Evolutionary conservation across 2,797 vertebrate species (phyloP).

Genomic region (Platyrinchus mystaceus): DNA sequence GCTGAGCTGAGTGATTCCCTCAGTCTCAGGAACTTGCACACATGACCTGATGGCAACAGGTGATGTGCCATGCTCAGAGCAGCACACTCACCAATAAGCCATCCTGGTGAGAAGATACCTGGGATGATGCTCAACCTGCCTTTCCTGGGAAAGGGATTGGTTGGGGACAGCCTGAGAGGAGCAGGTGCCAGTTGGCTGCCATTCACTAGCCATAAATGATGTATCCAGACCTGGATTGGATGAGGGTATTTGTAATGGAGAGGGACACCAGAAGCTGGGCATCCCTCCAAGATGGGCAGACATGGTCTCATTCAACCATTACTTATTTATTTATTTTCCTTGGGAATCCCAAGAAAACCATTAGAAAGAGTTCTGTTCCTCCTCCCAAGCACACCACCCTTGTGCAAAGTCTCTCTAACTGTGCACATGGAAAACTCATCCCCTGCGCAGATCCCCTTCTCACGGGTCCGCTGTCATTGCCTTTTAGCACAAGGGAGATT

Average conservation of each 20-base stretch:
- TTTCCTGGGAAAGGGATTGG: not conserved
- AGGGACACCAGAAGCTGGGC: not conserved
- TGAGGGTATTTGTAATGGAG: not conserved
- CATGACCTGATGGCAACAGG: not conserved
- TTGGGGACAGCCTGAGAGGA: not conserved
- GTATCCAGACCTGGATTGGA: not conserved
- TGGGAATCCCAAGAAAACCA: not conserved
- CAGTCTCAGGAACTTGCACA: accelerated
- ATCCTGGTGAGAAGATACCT: not conserved
- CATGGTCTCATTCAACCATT: not conserved
- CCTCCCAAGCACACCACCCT: not conserved
- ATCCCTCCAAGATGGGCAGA: not conserved
- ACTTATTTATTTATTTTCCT: not conserved
- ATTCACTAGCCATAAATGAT: not conserved
- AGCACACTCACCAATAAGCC: not conserved
- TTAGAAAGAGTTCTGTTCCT: not conserved
- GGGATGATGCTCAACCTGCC: not conserved
- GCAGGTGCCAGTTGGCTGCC: not conserved
- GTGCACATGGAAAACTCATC: not conserved
- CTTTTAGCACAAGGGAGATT: conserved; percentile 53
- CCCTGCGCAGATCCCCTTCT: not conserved
- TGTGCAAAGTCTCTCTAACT: not conserved
- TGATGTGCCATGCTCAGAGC: not conserved
- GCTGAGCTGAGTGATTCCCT: not conserved
- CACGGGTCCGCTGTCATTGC: not conserved